Evolutionary conservation across 2,888 invertebrate genomes (phyloP).

Genomic region (Actias luna): DNA sequence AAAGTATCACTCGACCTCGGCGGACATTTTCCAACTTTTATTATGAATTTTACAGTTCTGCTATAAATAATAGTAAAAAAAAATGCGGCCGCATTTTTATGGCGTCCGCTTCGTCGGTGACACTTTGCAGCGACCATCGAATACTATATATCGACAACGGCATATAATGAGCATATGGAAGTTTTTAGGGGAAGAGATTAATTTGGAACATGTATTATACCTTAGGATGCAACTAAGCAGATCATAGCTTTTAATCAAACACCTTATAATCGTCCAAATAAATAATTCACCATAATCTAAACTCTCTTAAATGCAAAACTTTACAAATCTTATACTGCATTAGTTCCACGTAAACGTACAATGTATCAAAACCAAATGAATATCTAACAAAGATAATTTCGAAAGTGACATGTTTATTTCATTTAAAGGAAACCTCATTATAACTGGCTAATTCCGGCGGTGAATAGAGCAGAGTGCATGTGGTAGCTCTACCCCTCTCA

Average conservation of each 20-base stretch:
- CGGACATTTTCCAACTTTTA: slow-evolving; percentile 79
- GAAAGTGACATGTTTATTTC: background rate
- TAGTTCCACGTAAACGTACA: background rate
- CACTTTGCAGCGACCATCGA: slow-evolving; percentile 42
- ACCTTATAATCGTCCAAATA: too few relatives aligned
- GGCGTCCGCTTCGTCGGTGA: slow-evolving; percentile 68
- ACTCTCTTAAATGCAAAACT: too few relatives aligned
- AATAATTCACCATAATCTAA: too few relatives aligned
- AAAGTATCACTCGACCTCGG: slow-evolving; percentile 58
- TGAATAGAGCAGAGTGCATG: slow-evolving; percentile 1
- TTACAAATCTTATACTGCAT: background rate
- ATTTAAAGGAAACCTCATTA: background rate
- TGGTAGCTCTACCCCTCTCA: background rate
- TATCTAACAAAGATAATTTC: background rate
- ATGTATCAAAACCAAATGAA: background rate
- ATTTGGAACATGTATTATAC: too few relatives aligned
- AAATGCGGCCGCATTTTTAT: slow-evolving; percentile 71
- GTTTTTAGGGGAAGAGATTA: too few relatives aligned
- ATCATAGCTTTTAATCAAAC: too few relatives aligned
- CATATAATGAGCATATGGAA: background rate
- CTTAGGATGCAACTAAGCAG: background rate
- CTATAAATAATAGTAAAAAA: slow-evolving; percentile 72
- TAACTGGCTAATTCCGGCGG: background rate
- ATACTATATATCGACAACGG: slow-evolving; percentile 20
- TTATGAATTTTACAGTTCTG: slow-evolving; percentile 68